These are phyloP conservation scores for Heteromurus nitidus DNA, from an alignment of 2,888 invertebrate genomes.

Conservation along the genomic window DNA sequence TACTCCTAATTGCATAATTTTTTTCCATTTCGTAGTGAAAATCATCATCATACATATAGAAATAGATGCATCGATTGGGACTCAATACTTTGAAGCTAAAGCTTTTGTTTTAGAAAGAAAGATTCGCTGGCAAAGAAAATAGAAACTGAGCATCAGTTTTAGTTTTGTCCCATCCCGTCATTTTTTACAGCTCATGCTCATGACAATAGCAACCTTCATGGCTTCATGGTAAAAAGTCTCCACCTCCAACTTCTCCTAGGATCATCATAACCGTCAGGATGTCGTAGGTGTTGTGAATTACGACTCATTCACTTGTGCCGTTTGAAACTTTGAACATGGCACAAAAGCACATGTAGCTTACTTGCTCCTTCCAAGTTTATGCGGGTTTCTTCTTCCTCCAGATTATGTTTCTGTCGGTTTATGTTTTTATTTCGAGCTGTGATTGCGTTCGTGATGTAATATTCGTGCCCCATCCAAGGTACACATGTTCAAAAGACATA, in stretches of 20 bases:
- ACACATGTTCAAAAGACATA: background rate
- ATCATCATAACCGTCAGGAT: conserved; percentile 44
- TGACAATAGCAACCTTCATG: background rate
- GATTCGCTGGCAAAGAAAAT: too few species aligned
- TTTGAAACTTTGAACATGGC: too few species aligned
- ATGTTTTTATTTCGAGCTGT: background rate
- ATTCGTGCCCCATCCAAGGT: background rate
- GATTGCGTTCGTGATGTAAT: background rate
- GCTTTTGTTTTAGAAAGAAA: too few species aligned
- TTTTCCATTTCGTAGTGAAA: too few species aligned
- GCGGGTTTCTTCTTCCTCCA: background rate
- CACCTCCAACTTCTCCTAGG: conserved; percentile 36
- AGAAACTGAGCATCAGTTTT: too few species aligned
- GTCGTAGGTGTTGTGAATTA: conserved; percentile 55
- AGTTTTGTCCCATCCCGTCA: too few species aligned
- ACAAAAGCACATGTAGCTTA: conserved; percentile 2
- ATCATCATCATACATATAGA: conserved; percentile 20
- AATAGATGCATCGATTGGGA: too few species aligned
- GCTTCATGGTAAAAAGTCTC: conserved; percentile 21
- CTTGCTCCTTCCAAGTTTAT: background rate
- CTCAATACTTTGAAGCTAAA: too few species aligned
- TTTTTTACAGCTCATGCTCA: too few species aligned
- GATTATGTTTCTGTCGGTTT: background rate
- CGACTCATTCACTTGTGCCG: conserved; percentile 44
- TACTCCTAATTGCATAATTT: too few species aligned